Base-by-base conservation (phyloP, 2,797 vertebrate genomes). In the Coluber constrictor region DNA sequence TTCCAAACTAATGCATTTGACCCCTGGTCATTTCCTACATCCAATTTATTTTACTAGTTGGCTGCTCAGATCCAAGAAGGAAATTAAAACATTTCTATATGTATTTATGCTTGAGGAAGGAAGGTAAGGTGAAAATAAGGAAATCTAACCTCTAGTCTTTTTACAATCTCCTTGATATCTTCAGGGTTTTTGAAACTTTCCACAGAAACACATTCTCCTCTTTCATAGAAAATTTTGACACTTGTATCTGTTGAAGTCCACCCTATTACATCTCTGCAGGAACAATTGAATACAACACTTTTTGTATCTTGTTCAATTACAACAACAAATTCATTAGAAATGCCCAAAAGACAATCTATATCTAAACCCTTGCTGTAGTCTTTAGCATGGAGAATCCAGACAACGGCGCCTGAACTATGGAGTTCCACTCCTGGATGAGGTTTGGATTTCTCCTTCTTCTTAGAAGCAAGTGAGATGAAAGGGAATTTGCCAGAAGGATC, bases 191-290 rank as follows among this genome's bases (percentile, higher is more conserved):
- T 98, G 96, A 99, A 98, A 96, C 98, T 99, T 96, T 99, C 98
- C 96, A 99, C 97, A 0, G 98, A 99, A 91, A 99, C 97, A 86
- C 99, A 99, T 96, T 99, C 99, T 2, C 99, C 99, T 0, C 99
- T 98, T 96, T 99, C 99, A 27, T 99, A 99, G 98, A 98, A 99
- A 97, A 99, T 97, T 97, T 99, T 99, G 97, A 99, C 98, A 93
- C 98, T 98, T 95, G 98, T 98, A 32, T 99, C 99, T 3, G 98
- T 98, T 37, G 99, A 99, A 4, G 99, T 99, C 99, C 99, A 99
- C 18, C 99, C 99, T 92, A 99, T 99, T 93, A 99, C 98, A 92
- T 99, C 99, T 23, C 99, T 98, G 60, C 98, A 98, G 95, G 98
- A 99, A 86, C 99, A 99, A 94, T 99, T 99, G 95, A 99, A 99